These are phyloP conservation scores for Epizoanthus rinbou DNA, from an alignment of 92 coral and sea anemone genomes.

Conservation along the genomic window DNA sequence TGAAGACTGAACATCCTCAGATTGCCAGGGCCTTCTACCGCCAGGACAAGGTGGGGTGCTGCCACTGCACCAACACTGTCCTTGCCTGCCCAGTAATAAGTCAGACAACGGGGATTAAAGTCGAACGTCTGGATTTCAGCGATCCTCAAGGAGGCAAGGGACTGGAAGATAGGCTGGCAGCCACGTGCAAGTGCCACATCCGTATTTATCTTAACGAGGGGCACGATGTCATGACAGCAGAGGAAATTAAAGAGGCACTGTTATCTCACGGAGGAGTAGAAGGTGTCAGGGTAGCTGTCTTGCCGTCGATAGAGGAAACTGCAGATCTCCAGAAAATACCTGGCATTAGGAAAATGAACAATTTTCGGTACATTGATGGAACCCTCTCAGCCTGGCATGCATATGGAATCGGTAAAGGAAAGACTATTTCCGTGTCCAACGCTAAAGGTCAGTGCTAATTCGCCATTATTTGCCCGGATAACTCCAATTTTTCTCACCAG, in stretches of 20 bases:
- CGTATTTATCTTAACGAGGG: conserved; percentile 55
- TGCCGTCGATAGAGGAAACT: conserved; percentile 12
- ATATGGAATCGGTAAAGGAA: conserved; percentile 39
- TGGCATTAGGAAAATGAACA: conserved; percentile 36
- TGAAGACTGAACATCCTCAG: conserved; percentile 32
- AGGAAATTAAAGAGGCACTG: conserved; percentile 44
- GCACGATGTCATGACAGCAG: conserved; percentile 48
- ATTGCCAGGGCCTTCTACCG: conserved; percentile 38
- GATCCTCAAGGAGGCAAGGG: conserved; percentile 59
- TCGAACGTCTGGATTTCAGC: conserved; percentile 40
- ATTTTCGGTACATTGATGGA: conserved; percentile 27
- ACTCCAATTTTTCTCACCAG: no score
- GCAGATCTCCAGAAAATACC: conserved; percentile 16
- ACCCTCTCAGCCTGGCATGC: conserved; percentile 22
- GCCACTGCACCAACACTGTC: conserved; percentile 50
- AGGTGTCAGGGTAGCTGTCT: conserved; percentile 39
- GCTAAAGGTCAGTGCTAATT: conserved; percentile 10
- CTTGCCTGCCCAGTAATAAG: conserved; percentile 30
- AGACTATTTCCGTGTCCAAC: conserved; percentile 8
- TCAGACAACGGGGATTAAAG: conserved; percentile 47
- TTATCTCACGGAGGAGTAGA: conserved; percentile 46
- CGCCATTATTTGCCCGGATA: no score
- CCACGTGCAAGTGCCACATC: conserved; percentile 54
- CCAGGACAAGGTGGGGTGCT: conserved; percentile 50
- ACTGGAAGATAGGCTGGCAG: conserved; percentile 51